Conservation (phyloP, 1,140 invertebrate species). For the Cephus cinctus region DNA sequence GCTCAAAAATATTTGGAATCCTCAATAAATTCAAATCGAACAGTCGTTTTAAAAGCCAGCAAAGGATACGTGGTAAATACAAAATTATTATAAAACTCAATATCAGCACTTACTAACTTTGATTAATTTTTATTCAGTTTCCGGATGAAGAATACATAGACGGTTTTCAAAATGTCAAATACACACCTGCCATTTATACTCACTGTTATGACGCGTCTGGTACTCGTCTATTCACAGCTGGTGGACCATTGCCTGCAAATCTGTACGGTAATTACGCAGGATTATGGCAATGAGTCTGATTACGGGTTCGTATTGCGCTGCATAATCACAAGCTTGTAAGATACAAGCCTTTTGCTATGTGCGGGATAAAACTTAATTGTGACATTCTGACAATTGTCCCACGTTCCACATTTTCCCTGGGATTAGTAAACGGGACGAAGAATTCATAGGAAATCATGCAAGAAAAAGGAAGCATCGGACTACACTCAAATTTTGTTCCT, state of each 20-base stretch:
- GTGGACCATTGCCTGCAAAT: conserved; percentile 87
- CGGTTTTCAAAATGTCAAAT: conserved; percentile 80
- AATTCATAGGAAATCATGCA: no score
- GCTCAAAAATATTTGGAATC: conserved; percentile 90
- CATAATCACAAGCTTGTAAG: no score
- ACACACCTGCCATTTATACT: conserved; percentile 92
- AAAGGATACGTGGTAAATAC: conserved; percentile 86
- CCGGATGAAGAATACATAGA: conserved; percentile 80
- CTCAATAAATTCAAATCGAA: conserved; percentile 82
- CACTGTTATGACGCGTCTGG: conserved; percentile 93
- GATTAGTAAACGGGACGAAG: no score
- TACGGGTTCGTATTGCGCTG: conserved; percentile 8
- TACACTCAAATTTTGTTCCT: no score
- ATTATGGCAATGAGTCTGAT: conserved; percentile 63
- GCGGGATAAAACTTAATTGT: no score
- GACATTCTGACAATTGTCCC: no score
- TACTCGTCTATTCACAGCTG: conserved; percentile 89
- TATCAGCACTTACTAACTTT: neutral
- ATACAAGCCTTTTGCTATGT: no score
- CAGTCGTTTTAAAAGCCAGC: conserved; percentile 84
- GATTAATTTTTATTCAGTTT: conserved; percentile 60
- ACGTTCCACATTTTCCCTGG: no score
- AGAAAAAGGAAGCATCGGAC: no score
- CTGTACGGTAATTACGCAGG: conserved; percentile 78
- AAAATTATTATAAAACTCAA: neutral